A percentile compares a stretch with the other conserved stretches of the same genome.
Evolutionary conservation across 1,140 invertebrate genomes (phyloP).

Genomic region (Megathymus violae): DNA sequence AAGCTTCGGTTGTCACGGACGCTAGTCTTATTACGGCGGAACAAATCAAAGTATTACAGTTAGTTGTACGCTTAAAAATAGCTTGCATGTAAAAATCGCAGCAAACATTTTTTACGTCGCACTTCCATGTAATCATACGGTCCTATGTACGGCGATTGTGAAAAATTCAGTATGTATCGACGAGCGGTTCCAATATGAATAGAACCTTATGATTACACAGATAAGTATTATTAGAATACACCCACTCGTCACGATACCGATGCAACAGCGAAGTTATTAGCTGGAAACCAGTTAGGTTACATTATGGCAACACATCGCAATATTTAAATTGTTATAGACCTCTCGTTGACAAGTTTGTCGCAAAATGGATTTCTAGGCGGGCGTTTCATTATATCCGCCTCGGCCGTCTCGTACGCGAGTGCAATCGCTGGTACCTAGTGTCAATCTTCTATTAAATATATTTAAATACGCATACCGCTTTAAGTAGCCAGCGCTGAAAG

Average conservation of each 20-base stretch:
- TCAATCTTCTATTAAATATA: slow-evolving; percentile 59
- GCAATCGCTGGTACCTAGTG: slow-evolving; percentile 98
- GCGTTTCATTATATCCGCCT: slow-evolving; percentile 99
- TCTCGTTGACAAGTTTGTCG: slow-evolving; percentile 99
- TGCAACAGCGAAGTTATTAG: slow-evolving; percentile 73
- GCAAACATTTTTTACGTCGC: slow-evolving; percentile 42
- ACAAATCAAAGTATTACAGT: slow-evolving; percentile 28
- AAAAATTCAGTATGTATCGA: not conserved
- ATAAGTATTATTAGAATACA: slow-evolving; percentile 42
- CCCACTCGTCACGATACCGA: slow-evolving; percentile 70
- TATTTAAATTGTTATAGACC: slow-evolving; percentile 84
- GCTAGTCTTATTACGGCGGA: not conserved
- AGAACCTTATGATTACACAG: slow-evolving; percentile 50
- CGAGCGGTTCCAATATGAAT: slow-evolving; percentile 1
- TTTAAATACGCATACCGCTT: slow-evolving; percentile 25
- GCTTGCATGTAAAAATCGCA: slow-evolving; percentile 4
- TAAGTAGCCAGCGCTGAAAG: slow-evolving; percentile 46
- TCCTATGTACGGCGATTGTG: not conserved
- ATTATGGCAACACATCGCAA: slow-evolving; percentile 57
- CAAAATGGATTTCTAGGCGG: slow-evolving; percentile 96
- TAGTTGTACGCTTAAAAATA: too few species aligned
- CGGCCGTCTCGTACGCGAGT: slow-evolving; percentile 98
- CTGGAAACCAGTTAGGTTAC: slow-evolving; percentile 70
- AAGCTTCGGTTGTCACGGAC: not conserved
- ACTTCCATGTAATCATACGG: slow-evolving; percentile 47